These are phyloP conservation scores for Apomyelois bistriatella DNA, from an alignment of 2,888 invertebrate species.

Conservation along the genomic window DNA sequence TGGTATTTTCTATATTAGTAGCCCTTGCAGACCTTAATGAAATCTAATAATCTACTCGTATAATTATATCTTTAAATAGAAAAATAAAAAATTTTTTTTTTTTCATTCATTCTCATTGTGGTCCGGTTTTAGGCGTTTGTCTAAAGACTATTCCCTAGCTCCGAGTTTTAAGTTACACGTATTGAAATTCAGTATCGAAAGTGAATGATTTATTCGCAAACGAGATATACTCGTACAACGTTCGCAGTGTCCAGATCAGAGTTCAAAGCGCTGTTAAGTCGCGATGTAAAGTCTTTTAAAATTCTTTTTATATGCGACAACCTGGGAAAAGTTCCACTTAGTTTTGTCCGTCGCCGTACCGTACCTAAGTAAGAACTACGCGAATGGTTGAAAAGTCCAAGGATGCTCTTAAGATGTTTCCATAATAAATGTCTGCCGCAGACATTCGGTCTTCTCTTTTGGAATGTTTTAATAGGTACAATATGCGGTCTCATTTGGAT, in stretches of 20 bases:
- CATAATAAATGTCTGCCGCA: conserved; percentile 53
- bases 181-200: neutral
- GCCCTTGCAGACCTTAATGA: too few species aligned
- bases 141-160: too few species aligned
- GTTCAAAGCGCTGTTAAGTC: conserved; percentile 51
- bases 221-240: neutral
- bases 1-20: too few species aligned
- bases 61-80: too few species aligned
- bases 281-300: conserved; percentile 58
- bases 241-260: conserved; percentile 22
- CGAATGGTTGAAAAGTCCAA: conserved; percentile 62
- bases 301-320: conserved; percentile 68
- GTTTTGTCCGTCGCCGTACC: conserved; percentile 60
- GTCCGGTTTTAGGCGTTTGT: too few species aligned
- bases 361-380: conserved; percentile 64
- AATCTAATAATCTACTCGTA: too few species aligned
- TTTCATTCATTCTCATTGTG: too few species aligned
- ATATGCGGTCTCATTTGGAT: neutral
- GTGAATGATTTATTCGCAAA: neutral
- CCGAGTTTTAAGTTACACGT: too few species aligned
- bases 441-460: conserved; percentile 13
- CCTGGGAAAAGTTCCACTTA: conserved; percentile 72
- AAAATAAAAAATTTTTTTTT: too few species aligned
- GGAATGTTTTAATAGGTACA: conserved; percentile 4
- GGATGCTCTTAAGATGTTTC: conserved; percentile 62